Evolutionary conservation across 1,140 invertebrate species (phyloP).

Genomic region (Drosophila sulfurigaster): DNA sequence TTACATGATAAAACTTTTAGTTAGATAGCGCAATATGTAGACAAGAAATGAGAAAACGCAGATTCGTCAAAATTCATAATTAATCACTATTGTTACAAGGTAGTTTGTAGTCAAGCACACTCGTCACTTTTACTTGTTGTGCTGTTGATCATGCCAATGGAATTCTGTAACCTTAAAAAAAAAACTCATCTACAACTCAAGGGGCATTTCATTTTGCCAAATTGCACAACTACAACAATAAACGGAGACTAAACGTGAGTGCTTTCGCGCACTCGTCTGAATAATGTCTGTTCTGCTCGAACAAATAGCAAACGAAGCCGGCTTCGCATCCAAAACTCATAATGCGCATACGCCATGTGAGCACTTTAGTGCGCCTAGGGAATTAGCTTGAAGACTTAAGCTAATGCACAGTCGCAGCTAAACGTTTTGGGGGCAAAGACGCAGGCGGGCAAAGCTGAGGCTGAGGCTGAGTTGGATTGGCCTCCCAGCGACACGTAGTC

Average conservation of each 20-base stretch:
- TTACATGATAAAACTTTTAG: not conserved
- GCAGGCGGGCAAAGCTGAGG: not conserved
- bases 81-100: too few species aligned
- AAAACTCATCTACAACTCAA: constrained; percentile 1
- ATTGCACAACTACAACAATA: constrained; percentile 2
- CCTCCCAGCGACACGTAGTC: constrained; percentile 37
- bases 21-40: not conserved
- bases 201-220: constrained; percentile 4
- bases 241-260: constrained; percentile 1
- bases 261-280: constrained; percentile 4
- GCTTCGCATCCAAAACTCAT: constrained; percentile 4
- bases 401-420: not conserved
- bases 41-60: too few species aligned
- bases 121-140: not conserved
- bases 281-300: constrained; percentile 9
- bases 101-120: not conserved
- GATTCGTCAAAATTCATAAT: too few species aligned
- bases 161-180: not conserved
- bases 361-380: constrained; percentile 11
- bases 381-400: constrained; percentile 35
- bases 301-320: constrained; percentile 1
- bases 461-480: not conserved
- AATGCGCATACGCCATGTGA: constrained; percentile 15
- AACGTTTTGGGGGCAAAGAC: not conserved
- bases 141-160: not conserved